phyloP scores from a whole-genome alignment of 2,888 invertebrate species.

The Bellardia bayeri region DNA sequence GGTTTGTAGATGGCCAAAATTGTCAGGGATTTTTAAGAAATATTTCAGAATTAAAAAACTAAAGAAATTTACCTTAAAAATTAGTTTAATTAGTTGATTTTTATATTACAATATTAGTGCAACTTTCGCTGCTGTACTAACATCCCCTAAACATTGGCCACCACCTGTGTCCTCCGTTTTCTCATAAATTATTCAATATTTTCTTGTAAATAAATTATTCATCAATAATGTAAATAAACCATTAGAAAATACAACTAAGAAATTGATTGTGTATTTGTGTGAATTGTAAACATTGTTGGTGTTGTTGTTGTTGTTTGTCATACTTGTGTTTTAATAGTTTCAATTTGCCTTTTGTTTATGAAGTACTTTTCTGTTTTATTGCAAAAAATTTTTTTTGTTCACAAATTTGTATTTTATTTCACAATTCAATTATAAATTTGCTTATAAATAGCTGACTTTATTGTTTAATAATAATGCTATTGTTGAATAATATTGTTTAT shows the following conservation, averaged over 20 bases:
- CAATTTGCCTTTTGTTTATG: neutral
- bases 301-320: neutral
- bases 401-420: conserved; percentile 24
- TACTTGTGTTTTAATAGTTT: neutral
- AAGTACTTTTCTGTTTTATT: neutral
- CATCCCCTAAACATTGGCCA: neutral
- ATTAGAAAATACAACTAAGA: conserved; percentile 2
- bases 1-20: no score
- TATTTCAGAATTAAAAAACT: no score
- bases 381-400: neutral
- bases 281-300: neutral
- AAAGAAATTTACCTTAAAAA: no score
- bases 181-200: conserved; percentile 47
- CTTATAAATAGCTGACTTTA: conserved; percentile 23
- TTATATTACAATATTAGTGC: no score
- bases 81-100: no score
- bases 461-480: conserved; percentile 1
- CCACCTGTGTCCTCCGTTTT: neutral
- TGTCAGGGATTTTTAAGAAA: no score
- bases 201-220: conserved; percentile 50
- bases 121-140: no score
- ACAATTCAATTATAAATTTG: conserved; percentile 12
- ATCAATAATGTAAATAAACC: conserved; percentile 41
- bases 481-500: neutral
- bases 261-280: conserved; percentile 13